These are phyloP conservation scores for Engystomops pustulosus DNA, from an alignment of 2,113 vertebrate species.

Conservation along the genomic window DNA sequence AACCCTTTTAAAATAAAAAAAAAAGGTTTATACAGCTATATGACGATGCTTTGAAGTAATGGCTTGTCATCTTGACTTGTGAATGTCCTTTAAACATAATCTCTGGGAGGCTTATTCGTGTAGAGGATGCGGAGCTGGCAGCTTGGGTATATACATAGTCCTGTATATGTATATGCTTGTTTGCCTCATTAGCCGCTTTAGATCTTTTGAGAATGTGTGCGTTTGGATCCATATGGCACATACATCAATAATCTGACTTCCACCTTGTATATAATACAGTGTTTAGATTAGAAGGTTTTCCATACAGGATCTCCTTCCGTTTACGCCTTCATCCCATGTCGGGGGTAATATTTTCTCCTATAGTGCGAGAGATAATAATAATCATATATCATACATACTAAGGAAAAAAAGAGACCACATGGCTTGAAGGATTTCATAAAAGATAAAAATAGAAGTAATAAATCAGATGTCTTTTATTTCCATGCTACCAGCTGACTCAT, in stretches of 20 bases:
- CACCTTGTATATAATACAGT: not conserved
- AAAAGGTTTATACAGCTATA: too few relatives aligned
- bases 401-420: not conserved
- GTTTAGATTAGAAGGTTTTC: not conserved
- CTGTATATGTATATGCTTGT: too few relatives aligned
- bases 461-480: slow-evolving; percentile 1
- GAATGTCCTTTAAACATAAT: too few relatives aligned
- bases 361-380: not conserved
- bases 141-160: too few relatives aligned
- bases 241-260: not conserved
- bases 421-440: not conserved
- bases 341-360: not conserved
- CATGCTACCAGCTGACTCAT: slow-evolving; percentile 2
- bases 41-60: too few relatives aligned
- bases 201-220: not conserved
- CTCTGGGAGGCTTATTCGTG: too few relatives aligned
- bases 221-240: not conserved
- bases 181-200: not conserved
- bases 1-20: too few relatives aligned
- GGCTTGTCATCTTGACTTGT: too few relatives aligned
- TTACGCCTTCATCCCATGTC: not conserved
- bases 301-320: not conserved
- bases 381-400: not conserved
- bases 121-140: too few relatives aligned
- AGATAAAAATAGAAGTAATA: slow-evolving; percentile 32